Percentiles rank a stretch among this genome's conserved stretches.
Evolutionary conservation across 1,140 invertebrate genomes (phyloP).

Genomic region (Panulirus ornatus): DNA sequence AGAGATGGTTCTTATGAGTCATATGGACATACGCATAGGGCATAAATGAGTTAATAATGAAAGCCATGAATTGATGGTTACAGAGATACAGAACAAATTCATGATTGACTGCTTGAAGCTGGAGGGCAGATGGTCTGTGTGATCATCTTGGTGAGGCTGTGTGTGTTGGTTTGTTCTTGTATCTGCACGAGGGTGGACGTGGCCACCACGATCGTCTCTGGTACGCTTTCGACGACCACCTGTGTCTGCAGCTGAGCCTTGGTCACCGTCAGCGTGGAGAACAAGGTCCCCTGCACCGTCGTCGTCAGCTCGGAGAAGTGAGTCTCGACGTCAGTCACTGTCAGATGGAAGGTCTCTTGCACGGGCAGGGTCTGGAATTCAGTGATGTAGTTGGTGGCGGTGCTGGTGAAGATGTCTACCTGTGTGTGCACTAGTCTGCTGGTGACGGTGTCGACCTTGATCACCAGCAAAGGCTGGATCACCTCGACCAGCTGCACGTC

Average conservation of each 20-base stretch:
- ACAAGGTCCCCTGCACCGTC: neutral
- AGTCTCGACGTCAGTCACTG: slow-evolving; percentile 1
- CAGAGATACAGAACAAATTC: no score
- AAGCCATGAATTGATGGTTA: no score
- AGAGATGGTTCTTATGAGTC: no score
- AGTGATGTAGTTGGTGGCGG: slow-evolving; percentile 49
- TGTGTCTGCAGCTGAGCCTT: neutral
- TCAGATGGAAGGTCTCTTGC: neutral
- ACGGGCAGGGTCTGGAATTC: slow-evolving; percentile 14
- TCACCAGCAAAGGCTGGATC: slow-evolving; percentile 8
- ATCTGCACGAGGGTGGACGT: slow-evolving; percentile 5
- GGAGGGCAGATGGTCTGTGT: slow-evolving; percentile 44
- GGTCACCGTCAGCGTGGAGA: slow-evolving; percentile 30
- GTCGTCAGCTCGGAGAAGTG: neutral
- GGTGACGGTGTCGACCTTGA: slow-evolving; percentile 43
- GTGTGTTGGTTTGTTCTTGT: slow-evolving; percentile 7
- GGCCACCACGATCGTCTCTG: neutral
- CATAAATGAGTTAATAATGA: no score
- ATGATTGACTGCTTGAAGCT: no score
- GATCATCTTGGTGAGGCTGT: slow-evolving; percentile 60
- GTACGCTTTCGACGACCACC: neutral
- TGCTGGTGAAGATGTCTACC: slow-evolving; percentile 37
- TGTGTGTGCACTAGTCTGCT: slow-evolving; percentile 7
- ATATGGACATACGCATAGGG: no score
- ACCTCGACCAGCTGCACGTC: slow-evolving; percentile 34